phyloP scores from a whole-genome alignment of 2,797 vertebrate species.

The Limosa lapponica region DNA sequence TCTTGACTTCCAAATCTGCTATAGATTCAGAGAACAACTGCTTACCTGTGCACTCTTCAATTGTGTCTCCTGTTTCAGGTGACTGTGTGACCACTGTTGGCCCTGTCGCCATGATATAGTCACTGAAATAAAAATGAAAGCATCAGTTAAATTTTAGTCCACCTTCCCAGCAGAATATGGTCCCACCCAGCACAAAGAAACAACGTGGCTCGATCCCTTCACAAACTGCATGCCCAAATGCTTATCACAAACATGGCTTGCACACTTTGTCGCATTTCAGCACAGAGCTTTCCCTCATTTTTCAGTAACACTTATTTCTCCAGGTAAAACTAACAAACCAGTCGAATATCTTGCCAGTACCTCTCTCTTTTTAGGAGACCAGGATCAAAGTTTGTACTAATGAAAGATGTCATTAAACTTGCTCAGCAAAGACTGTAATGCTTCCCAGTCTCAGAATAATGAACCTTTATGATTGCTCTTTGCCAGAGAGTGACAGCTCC shows the following conservation, averaged over 20 bases:
- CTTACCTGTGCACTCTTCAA: slow-evolving; percentile 85
- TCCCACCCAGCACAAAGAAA: neutral
- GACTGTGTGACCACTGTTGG: slow-evolving; percentile 73
- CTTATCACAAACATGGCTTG: neutral
- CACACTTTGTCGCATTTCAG: neutral
- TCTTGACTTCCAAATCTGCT: neutral
- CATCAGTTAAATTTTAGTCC: neutral
- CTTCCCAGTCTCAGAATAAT: neutral
- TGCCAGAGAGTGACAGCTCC: slow-evolving; percentile 6
- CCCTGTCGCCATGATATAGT: slow-evolving; percentile 83
- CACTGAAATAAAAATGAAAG: slow-evolving; percentile 74
- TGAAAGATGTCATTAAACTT: neutral
- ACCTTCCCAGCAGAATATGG: neutral
- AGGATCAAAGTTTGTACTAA: neutral
- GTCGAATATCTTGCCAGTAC: neutral
- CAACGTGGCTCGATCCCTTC: neutral
- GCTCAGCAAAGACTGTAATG: neutral
- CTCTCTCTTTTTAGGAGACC: neutral
- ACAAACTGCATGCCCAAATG: neutral
- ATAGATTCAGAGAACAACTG: neutral
- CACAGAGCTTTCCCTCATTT: neutral
- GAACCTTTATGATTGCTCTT: neutral
- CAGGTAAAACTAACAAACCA: neutral
- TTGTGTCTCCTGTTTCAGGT: slow-evolving; percentile 77
- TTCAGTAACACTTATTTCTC: neutral